A percentile compares a stretch with the other conserved stretches of the same genome.
phyloP scores from a whole-genome alignment of 2,797 vertebrate species.

The Bradypodion ventrale region DNA sequence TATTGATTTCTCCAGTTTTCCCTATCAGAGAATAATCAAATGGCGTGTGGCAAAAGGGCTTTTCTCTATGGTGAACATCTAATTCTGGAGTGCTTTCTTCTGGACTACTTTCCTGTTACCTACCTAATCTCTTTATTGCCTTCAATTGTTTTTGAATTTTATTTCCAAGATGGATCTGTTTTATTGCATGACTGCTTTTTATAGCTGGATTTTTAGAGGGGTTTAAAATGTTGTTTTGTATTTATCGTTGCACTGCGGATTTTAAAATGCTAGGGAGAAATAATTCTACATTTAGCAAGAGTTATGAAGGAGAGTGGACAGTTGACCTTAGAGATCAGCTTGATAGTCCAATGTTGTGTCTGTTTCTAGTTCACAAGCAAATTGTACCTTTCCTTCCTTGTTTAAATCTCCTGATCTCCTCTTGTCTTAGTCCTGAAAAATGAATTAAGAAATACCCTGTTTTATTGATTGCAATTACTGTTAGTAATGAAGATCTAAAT shows the following conservation, averaged over 20 bases:
- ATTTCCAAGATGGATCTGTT: neutral
- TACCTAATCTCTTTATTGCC: neutral
- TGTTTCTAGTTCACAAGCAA: neutral
- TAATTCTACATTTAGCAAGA: neutral
- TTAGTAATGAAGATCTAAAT: conserved; percentile 39
- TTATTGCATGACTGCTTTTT: neutral
- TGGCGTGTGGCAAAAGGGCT: neutral
- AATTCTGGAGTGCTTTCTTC: neutral
- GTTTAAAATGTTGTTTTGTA: neutral
- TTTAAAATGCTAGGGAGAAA: neutral
- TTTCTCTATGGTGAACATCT: neutral
- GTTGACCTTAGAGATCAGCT: neutral
- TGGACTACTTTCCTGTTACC: no score
- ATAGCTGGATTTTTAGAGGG: neutral
- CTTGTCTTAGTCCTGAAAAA: conserved; percentile 24
- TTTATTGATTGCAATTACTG: conserved; percentile 47
- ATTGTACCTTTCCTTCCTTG: neutral
- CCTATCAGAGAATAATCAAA: neutral
- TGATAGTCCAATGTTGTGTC: neutral
- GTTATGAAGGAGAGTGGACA: neutral
- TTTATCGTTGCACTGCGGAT: neutral
- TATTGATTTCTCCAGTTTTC: neutral
- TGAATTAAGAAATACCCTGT: conserved; percentile 19
- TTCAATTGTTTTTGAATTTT: neutral
- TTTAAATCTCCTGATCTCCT: conserved; percentile 17